Percentiles rank a stretch among this genome's conserved stretches.
Evolutionary conservation across 2,888 invertebrate genomes (phyloP).

Genomic region (Globia sparganii): DNA sequence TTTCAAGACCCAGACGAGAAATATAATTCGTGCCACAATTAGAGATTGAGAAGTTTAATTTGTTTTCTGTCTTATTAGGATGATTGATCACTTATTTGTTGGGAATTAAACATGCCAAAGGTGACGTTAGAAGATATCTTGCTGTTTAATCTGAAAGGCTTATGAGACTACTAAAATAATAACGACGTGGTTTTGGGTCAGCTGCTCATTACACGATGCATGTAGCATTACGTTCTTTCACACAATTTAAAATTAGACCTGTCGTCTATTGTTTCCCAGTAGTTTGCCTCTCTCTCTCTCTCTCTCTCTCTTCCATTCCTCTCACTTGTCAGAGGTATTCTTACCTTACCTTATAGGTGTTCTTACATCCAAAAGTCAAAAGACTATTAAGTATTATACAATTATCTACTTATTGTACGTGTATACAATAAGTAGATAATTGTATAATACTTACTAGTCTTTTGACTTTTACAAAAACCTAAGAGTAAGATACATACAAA

Average conservation of each 20-base stretch:
- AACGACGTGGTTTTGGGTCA: not conserved
- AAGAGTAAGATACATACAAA: too few relatives aligned
- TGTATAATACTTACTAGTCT: too few relatives aligned
- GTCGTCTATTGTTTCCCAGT: not conserved
- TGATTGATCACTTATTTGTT: conserved; percentile 46
- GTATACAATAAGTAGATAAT: too few relatives aligned
- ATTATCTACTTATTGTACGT: too few relatives aligned
- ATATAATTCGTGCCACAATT: conserved; percentile 64
- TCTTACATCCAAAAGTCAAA: not conserved
- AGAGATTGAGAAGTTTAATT: conserved; percentile 57
- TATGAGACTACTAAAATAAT: conserved; percentile 13
- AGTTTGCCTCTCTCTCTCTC: not conserved
- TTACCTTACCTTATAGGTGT: too few relatives aligned
- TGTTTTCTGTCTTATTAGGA: conserved; percentile 61
- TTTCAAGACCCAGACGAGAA: conserved; percentile 70
- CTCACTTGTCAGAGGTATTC: not conserved
- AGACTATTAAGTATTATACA: too few relatives aligned
- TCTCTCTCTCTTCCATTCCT: not conserved
- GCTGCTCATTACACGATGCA: not conserved
- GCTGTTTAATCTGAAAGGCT: conserved; percentile 12
- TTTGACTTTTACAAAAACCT: too few relatives aligned
- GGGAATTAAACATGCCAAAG: conserved; percentile 22
- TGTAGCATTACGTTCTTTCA: not conserved
- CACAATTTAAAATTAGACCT: not conserved
- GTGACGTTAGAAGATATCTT: conserved; percentile 37